Conservation (phyloP, 2,113 vertebrate species). For the Terrapene triunguis region DNA sequence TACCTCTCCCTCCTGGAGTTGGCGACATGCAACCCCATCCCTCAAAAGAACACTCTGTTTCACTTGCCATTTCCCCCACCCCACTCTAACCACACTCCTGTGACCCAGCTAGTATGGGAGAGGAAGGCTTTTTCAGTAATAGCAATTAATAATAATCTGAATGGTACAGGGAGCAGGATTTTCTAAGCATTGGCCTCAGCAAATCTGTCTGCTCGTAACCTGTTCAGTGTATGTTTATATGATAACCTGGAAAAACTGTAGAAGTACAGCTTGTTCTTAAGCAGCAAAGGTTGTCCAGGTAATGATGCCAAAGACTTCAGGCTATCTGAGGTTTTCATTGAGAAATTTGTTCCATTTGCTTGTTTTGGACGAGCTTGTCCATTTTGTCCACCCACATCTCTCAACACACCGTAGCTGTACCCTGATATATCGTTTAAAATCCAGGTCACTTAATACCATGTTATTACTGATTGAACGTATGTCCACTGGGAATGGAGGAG, state of each 20-base stretch:
- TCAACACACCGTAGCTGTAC: background rate
- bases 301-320: background rate
- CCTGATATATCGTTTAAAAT: background rate
- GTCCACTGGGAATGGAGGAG: background rate
- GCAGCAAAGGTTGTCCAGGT: background rate
- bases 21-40: background rate
- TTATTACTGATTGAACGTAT: conserved; percentile 38
- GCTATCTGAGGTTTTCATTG: background rate
- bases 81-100: fast-evolving
- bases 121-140: background rate
- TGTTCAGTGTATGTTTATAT: background rate
- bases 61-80: fast-evolving
- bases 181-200: background rate
- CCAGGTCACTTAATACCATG: conserved; percentile 27
- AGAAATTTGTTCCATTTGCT: background rate
- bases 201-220: background rate
- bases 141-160: background rate
- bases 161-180: fast-evolving
- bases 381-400: background rate
- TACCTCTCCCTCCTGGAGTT: fast-evolving
- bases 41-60: background rate
- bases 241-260: background rate
- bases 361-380: background rate
- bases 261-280: background rate
- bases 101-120: background rate